Evolutionary conservation across 2,797 vertebrate species (phyloP), one percentile per base, ranked within the genome.

Genomic region (Pantherophis vulpinus): DNA sequence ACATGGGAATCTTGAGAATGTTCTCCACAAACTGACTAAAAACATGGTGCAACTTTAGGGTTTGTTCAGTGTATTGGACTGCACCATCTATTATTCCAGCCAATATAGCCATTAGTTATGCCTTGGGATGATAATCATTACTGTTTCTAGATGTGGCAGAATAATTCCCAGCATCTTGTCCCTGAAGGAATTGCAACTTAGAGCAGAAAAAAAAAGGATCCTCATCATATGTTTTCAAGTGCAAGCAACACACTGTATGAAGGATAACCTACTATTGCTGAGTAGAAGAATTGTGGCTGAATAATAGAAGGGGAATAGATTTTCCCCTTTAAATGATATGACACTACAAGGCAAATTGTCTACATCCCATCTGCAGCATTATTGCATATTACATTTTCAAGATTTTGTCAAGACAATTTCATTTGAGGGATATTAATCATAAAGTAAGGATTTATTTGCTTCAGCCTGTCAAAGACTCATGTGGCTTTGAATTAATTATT

Each of bases 371-470:
- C 92, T 55, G 89, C 94, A 94, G 90, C 60, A 61, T 13, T 58
- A 90, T 56, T 66, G 87, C 93, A 93, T 61, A 94, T 51, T 42
- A 60, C 90, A 74, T 94, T 94, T 90, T 66, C 55, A 90, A 0
- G 0, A 54, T 37, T 74, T 94, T 92, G 42, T 37, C 55, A 74
- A 92, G n/a, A 95, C n/a, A 91, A 94, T 93, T 95, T 86, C 66
- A 74, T 58, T 95, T 94, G 88, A 91, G 92, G 32, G 20, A 88
- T 94, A 94, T 91, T 94, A 94, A 6, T 92, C 70, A 94, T 94
- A 87, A 88, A 95, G 90, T 74, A 60, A 91, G 32, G 90, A 93
- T 83, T 89, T 87, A 91, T 87, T 66, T 88, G 70, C 58, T 42
- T 23, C 86, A 47, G n/a, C 63, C 56, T 93, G 92, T 88, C 91